Conservation (phyloP, 2,113 vertebrate genomes). For the Hyla sarda region DNA sequence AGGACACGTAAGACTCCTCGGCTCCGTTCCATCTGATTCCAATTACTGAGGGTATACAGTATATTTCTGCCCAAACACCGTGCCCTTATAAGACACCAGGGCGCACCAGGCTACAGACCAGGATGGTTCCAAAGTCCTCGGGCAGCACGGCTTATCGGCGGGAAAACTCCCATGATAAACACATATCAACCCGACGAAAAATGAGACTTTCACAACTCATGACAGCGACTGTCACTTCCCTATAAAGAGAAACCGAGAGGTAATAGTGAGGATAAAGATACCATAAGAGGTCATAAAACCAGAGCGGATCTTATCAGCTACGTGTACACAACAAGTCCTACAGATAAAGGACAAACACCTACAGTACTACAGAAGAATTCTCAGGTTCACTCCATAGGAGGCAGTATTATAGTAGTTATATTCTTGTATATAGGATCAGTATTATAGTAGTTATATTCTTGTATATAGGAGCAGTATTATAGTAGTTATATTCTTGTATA, state of each 20-base stretch:
- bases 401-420: conserved; percentile 3
- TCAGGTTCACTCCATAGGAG: not conserved
- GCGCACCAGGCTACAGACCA: no score
- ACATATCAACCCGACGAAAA: not conserved
- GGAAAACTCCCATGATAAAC: conserved; percentile 19
- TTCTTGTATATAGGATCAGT: not conserved
- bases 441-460: not conserved
- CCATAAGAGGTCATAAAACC: not conserved
- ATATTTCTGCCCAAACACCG: not conserved
- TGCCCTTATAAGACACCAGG: not conserved
- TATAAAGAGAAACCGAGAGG: not conserved
- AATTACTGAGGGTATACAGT: not conserved
- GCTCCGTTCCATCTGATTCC: not conserved
- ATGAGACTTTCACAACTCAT: not conserved
- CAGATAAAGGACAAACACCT: no score
- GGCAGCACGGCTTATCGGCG: not conserved
- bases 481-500: conserved; percentile 2
- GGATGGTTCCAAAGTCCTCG: not conserved
- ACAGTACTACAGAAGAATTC: no score
- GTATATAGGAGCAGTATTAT: conserved; percentile 7
- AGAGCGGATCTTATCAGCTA: no score
- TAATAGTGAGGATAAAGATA: not conserved
- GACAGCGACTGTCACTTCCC: not conserved
- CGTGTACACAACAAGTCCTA: no score
- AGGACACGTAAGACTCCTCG: not conserved